phyloP scores from a whole-genome alignment of 2,888 invertebrate species.

The Protonemura montana region DNA sequence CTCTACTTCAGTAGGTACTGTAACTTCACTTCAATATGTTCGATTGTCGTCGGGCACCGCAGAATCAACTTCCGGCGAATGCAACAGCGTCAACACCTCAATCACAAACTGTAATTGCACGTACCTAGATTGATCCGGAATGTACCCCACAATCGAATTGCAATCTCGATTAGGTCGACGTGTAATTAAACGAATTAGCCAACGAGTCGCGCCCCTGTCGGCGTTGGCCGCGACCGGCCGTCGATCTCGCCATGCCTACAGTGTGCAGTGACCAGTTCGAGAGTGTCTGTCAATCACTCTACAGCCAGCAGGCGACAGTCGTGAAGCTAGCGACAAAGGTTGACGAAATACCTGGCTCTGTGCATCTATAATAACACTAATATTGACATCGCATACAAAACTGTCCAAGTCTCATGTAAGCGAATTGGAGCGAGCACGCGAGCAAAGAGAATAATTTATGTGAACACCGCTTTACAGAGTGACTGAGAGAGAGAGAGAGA shows the following conservation, averaged over 20 bases:
- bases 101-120: neutral
- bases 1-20: too few species aligned
- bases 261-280: too few species aligned
- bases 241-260: too few species aligned
- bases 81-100: too few species aligned
- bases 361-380: neutral
- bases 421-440: neutral
- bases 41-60: too few species aligned
- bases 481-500: too few species aligned
- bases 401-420: neutral
- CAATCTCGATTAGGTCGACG: neutral
- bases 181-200: neutral
- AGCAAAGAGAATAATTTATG: neutral
- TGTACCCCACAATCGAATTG: neutral
- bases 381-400: conserved; percentile 7
- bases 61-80: too few species aligned
- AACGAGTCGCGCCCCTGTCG: neutral
- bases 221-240: too few species aligned
- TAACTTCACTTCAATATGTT: too few species aligned
- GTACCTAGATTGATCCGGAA: neutral
- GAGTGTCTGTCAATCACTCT: too few species aligned
- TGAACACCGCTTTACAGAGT: neutral
- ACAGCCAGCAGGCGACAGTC: neutral
- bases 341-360: too few species aligned
- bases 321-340: too few species aligned